phyloP scores from a whole-genome alignment of 2,797 vertebrate species.

The Pseudocheirus occidentalis region DNA sequence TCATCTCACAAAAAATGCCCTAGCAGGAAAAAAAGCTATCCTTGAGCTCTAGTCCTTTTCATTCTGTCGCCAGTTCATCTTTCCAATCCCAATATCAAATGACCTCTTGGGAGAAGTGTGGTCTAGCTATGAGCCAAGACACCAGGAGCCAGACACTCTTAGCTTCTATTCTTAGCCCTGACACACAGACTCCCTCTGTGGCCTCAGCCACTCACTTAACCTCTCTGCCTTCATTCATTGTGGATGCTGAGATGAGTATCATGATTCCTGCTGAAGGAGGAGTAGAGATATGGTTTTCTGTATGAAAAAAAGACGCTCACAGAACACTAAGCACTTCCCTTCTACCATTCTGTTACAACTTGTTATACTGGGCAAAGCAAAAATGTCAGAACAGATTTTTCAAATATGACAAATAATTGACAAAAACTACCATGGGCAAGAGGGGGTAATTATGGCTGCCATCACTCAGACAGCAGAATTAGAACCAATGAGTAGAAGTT shows the following conservation, averaged over 20 bases:
- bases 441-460: neutral
- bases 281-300: neutral
- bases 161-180: conserved; percentile 57
- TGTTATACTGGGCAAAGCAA: neutral
- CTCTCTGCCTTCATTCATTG: conserved; percentile 44
- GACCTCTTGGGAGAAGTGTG: conserved; percentile 62
- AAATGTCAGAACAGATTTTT: conserved; percentile 47
- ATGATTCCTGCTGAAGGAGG: neutral
- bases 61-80: conserved; percentile 70
- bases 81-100: conserved; percentile 72
- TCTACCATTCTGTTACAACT: conserved; percentile 20
- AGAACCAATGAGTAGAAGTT: conserved; percentile 9
- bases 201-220: conserved; percentile 17
- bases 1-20: conserved; percentile 69
- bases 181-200: conserved; percentile 62
- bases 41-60: conserved; percentile 41
- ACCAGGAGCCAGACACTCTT: conserved; percentile 73
- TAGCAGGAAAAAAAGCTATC: conserved; percentile 58
- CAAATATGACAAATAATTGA: neutral
- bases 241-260: conserved; percentile 13
- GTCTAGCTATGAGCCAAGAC: conserved; percentile 37
- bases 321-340: neutral
- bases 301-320: conserved; percentile 6
- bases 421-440: neutral
- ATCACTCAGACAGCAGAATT: neutral